Evolutionary conservation across 2,888 invertebrate genomes (phyloP).

Genomic region (Pachydiplax longipennis): DNA sequence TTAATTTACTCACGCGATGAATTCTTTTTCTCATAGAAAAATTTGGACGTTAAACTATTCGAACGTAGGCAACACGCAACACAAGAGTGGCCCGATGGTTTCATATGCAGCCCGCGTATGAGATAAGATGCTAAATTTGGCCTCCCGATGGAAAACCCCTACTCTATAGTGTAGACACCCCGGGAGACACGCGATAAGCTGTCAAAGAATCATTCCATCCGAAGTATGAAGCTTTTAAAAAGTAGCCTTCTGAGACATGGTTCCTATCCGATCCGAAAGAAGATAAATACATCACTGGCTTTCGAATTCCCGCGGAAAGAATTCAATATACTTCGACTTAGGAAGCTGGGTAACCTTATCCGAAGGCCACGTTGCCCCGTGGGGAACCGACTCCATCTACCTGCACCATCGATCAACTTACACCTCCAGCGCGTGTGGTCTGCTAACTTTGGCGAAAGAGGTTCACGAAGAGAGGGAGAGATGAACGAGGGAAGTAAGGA

Average conservation of each 20-base stretch:
- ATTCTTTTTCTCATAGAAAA: too few relatives aligned
- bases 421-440: not conserved
- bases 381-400: not conserved
- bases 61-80: too few relatives aligned
- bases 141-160: too few relatives aligned
- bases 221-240: not conserved
- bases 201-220: not conserved
- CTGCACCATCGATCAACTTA: constrained; percentile 4
- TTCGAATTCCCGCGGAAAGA: not conserved
- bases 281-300: not conserved
- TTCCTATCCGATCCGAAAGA: too few relatives aligned
- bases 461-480: not conserved
- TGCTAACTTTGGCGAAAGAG: not conserved
- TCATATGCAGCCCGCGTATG: too few relatives aligned
- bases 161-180: not conserved
- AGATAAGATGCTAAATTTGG: too few relatives aligned
- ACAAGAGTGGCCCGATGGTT: too few relatives aligned
- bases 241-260: not conserved
- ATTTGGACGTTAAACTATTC: too few relatives aligned
- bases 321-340: not conserved
- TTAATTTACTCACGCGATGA: too few relatives aligned
- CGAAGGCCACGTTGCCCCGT: not conserved
- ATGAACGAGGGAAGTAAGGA: not conserved
- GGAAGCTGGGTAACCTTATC: not conserved
- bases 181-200: not conserved